phyloP scores from a whole-genome alignment of 2,888 invertebrate species.

The Phyllotreta cruciferae region DNA sequence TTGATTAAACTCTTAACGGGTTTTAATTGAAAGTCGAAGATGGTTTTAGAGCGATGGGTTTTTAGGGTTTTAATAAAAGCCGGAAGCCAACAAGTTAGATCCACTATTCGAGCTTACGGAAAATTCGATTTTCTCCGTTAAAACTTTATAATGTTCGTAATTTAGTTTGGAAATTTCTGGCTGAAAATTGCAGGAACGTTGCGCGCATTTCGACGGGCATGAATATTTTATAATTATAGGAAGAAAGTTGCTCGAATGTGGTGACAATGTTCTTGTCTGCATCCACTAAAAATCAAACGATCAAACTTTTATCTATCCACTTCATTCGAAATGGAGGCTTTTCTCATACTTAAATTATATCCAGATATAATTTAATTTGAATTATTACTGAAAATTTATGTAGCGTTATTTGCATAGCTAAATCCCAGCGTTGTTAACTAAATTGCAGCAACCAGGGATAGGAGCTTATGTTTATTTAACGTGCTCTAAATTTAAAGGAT shows the following conservation, averaged over 20 bases:
- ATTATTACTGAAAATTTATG: neutral
- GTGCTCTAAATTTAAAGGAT: too few relatives aligned
- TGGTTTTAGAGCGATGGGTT: neutral
- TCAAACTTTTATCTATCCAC: neutral
- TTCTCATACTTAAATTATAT: neutral
- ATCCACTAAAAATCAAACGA: constrained; percentile 5
- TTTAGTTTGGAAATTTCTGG: constrained; percentile 18
- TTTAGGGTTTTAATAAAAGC: constrained; percentile 7
- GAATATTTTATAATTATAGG: constrained; percentile 22
- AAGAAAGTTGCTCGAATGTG: constrained; percentile 5
- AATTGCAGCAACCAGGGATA: too few relatives aligned
- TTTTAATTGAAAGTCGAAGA: neutral
- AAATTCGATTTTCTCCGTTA: constrained; percentile 30
- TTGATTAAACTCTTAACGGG: too few relatives aligned
- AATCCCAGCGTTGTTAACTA: too few relatives aligned
- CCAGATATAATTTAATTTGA: neutral
- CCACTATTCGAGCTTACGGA: constrained; percentile 24
- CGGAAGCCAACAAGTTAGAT: constrained; percentile 21
- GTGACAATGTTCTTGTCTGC: neutral
- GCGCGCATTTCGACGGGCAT: constrained; percentile 7
- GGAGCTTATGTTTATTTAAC: too few relatives aligned
- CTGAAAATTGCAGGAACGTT: constrained; percentile 15
- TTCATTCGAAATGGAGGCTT: neutral
- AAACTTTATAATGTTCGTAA: constrained; percentile 32
- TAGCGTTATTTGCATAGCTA: too few relatives aligned